Evolutionary conservation across 2,888 invertebrate species (phyloP), one percentile per base, ranked within the genome.

Genomic region (Trileptium ribeirensis): DNA sequence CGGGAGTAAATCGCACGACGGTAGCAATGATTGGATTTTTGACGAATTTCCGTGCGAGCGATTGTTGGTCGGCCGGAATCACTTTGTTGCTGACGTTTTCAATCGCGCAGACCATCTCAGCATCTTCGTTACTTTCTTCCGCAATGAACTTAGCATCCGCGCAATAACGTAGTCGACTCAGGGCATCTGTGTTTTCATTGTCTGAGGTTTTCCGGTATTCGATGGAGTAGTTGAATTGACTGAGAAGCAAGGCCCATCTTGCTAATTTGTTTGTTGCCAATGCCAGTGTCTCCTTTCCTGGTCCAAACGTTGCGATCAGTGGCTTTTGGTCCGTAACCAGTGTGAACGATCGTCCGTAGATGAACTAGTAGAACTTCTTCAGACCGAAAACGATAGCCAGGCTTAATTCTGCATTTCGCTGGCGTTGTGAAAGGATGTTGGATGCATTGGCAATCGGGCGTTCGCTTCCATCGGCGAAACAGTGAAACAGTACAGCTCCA

Each of bases 381-480:
- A 86, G 81, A 34, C 83, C 83, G 51, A 83, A 84, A 2, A 85
- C 81, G 8, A 85, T 74, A 3, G 83, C 79, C 33, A 86, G 51
- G n/a, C 74, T 83, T 80, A 85, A 85, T 79, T 83, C 84, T 8
- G 86, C 84, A 29, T 79, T 81, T 78, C 82, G 82, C 67, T 85
- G 85, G 1, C 82, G 80, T 15, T 36, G 79, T 24, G 78, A 83
- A n/a, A 85, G 67, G 8, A 82, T 82, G 31, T 85, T 78, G 31
- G 85, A 85, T 0, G 84, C 84, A 74, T 82, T 85, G 31, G 83
- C 85, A 1, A 84, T 84, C 24, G 85, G 84, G 34, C 83, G 67
- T 1, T 82, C 67, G 29, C 75, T 75, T 19, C 81, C 67, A 19
- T 81, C 83, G 40, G 84, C 81, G 34, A 82, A 81, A 19, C 70